phyloP scores from a whole-genome alignment of 2,888 invertebrate genomes.

The Sinhomidia bicolor region DNA sequence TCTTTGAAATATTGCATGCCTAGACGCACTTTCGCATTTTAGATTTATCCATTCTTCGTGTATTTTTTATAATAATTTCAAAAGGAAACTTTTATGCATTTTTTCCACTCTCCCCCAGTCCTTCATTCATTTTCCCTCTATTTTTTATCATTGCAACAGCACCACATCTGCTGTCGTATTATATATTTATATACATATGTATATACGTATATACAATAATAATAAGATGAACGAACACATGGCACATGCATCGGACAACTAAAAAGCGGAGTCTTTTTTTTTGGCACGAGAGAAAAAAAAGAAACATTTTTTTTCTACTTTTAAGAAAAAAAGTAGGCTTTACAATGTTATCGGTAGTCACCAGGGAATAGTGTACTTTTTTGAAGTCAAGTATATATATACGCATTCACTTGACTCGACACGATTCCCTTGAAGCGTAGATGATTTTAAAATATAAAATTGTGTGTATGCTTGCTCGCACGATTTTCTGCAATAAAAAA shows the following conservation, averaged over 20 bases:
- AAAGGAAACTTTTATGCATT: conserved; percentile 1
- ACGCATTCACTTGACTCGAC: not conserved
- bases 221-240: too few relatives aligned
- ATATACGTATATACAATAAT: too few relatives aligned
- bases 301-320: not conserved
- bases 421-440: not conserved
- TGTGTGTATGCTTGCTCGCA: too few relatives aligned
- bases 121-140: too few relatives aligned
- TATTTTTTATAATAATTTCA: conserved; percentile 10
- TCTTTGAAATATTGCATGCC: conserved; percentile 11
- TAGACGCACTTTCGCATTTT: conserved; percentile 28
- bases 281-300: not conserved
- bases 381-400: not conserved
- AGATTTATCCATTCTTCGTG: not conserved
- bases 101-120: too few relatives aligned
- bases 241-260: not conserved
- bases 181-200: too few relatives aligned
- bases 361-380: not conserved
- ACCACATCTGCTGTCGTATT: not conserved
- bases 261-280: not conserved
- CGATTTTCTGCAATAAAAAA: conserved; percentile 12
- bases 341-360: not conserved
- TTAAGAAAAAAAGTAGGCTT: not conserved
- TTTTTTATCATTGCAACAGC: not conserved
- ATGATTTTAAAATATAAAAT: not conserved